Conservation (phyloP, 2,888 invertebrate species). For the Macrosoma leucophasiata region DNA sequence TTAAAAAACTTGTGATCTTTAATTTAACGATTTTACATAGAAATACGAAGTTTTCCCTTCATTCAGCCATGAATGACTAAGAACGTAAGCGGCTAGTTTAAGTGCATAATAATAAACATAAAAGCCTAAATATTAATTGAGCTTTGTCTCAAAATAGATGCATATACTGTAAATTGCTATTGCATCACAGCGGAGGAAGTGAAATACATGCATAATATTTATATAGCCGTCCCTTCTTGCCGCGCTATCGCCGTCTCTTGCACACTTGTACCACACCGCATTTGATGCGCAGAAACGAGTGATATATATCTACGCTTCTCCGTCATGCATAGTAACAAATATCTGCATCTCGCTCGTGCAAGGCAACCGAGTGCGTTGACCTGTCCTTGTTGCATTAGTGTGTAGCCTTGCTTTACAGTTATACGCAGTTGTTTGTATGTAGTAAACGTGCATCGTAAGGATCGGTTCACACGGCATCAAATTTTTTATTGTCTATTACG, state of each 20-base stretch:
- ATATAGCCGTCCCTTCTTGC: slow-evolving; percentile 57
- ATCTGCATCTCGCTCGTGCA: slow-evolving; percentile 54
- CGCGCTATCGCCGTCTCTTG: slow-evolving; percentile 54
- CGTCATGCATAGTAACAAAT: slow-evolving; percentile 34
- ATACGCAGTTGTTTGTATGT: slow-evolving; percentile 52
- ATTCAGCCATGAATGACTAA: no score
- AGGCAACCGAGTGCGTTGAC: slow-evolving; percentile 74
- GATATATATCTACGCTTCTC: slow-evolving; percentile 38
- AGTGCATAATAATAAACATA: slow-evolving; percentile 29
- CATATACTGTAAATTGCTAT: slow-evolving; percentile 59
- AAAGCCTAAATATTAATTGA: slow-evolving; percentile 46
- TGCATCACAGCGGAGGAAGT: slow-evolving; percentile 74
- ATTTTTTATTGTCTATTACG: no score
- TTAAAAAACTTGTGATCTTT: no score
- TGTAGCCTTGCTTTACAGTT: slow-evolving; percentile 74
- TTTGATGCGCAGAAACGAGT: slow-evolving; percentile 41
- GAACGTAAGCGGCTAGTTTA: no score
- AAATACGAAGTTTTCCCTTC: no score
- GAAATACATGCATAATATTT: slow-evolving; percentile 75
- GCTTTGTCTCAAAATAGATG: slow-evolving; percentile 67
- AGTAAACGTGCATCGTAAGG: slow-evolving; percentile 62
- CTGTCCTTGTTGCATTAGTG: slow-evolving; percentile 72
- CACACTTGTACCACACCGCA: slow-evolving; percentile 45
- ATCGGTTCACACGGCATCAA: slow-evolving; percentile 47
- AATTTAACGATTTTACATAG: no score